A percentile compares a stretch with the other conserved stretches of the same genome.
phyloP scores from a whole-genome alignment of 2,888 invertebrate species.

The Hoplodrina ambigua region DNA sequence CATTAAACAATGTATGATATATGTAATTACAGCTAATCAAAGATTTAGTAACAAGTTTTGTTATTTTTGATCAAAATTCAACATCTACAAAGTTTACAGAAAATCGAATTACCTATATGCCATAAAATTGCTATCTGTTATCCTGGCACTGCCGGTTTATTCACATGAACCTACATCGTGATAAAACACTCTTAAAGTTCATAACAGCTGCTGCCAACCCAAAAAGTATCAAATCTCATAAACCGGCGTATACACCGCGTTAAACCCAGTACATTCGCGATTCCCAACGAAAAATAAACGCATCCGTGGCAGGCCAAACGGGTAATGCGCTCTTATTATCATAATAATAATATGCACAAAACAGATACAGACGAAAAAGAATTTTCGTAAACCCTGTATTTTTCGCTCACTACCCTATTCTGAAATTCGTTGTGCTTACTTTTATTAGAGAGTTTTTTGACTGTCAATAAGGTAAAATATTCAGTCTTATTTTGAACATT shows the following conservation, averaged over 20 bases:
- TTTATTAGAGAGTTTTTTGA: slow-evolving; percentile 27
- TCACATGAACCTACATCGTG: neutral
- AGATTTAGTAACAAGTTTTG: neutral
- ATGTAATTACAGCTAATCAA: neutral
- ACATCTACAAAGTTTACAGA: neutral
- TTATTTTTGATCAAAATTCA: too few relatives aligned
- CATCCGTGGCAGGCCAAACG: slow-evolving; percentile 82
- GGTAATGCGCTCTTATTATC: slow-evolving; percentile 85
- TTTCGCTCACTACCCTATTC: slow-evolving; percentile 66
- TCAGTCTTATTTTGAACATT: slow-evolving; percentile 3
- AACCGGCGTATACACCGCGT: slow-evolving; percentile 66
- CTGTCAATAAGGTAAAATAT: slow-evolving; percentile 5
- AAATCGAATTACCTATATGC: neutral
- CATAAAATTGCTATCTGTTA: too few relatives aligned
- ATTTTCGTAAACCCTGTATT: slow-evolving; percentile 71
- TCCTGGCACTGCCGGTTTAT: too few relatives aligned
- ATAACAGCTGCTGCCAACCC: neutral
- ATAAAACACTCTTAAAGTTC: neutral
- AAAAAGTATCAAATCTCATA: slow-evolving; percentile 63
- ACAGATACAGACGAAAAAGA: slow-evolving; percentile 73
- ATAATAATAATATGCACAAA: slow-evolving; percentile 85
- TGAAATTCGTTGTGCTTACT: slow-evolving; percentile 21
- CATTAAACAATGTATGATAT: neutral
- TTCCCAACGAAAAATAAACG: slow-evolving; percentile 82
- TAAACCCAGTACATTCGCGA: slow-evolving; percentile 69